Evolutionary conservation across 1,140 invertebrate genomes (phyloP), one percentile per base, ranked within the genome.

Genomic region (Homalodisca vitripennis): DNA sequence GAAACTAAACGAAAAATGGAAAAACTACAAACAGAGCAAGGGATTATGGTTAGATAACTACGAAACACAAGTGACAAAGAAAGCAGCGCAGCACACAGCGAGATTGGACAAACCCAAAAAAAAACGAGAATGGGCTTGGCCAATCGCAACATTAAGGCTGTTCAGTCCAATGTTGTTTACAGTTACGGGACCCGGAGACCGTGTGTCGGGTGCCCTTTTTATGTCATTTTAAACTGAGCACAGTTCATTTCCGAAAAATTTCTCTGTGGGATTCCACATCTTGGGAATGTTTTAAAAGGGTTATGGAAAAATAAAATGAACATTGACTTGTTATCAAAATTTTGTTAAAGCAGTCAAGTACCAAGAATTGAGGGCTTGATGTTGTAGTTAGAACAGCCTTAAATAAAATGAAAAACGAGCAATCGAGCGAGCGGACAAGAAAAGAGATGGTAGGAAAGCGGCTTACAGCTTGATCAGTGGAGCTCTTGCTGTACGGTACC

Each of bases 381-480:
- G 20, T 31, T 51, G 20, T 10, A 64, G 20, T 57, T 55, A 51
- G 69, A 70, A 66, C 69, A 70, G 69, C 63, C 69, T 66, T 66
- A 66, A 66, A 57, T 24, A 64, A 69, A 69, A 60, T 46, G 30
- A 69, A 68, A n/a, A 67, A 26, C 31, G 66, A 67, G 66, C 66
- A 67, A 69, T 62, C 73, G 72, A 74, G 69, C 73, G 70, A 74
- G 72, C 72, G 70, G 70, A 73, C 72, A 73, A 72, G 67, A 74
- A 81, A 78, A 80, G 78, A 82, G 79, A 79, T 79, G 77, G 78
- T 81, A 80, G 79, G 83, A 79, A 82, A 83, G 81, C 81, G 80
- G 89, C 94, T 97, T 97, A 97, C 94, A 95, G 94, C 94, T 94
- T 97, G 94, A 88, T 97, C 94, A 88, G 94, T 97, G 85, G 94